phyloP scores from a whole-genome alignment of 2,113 vertebrate genomes.

The Dunckerocampus dactyliophorus region DNA sequence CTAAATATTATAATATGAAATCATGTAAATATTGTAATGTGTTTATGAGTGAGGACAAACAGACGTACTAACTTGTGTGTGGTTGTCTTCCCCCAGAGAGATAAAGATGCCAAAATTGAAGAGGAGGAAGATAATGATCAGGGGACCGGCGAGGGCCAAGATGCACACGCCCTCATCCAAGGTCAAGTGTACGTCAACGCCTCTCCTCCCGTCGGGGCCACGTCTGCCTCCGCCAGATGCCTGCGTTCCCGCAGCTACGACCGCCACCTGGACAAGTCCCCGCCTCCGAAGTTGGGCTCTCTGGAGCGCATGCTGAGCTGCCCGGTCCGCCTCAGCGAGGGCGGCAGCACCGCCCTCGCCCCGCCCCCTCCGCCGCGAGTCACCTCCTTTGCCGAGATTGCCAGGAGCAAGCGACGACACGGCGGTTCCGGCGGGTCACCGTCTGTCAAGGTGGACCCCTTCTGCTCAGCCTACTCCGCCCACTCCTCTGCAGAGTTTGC shows the following conservation, averaged over 20 bases:
- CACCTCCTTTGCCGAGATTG: conserved; percentile 93
- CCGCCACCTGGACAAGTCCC: conserved; percentile 85
- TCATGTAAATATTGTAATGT: background rate
- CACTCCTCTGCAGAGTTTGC: conserved; percentile 85
- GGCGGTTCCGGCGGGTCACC: conserved; percentile 45
- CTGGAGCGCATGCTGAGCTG: conserved; percentile 96
- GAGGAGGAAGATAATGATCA: conserved; percentile 17
- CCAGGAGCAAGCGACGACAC: conserved; percentile 81
- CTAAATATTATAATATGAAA: background rate
- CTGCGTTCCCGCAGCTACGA: conserved; percentile 92
- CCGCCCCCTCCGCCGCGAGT: conserved; percentile 76
- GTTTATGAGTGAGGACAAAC: too few species aligned
- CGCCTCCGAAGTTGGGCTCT: conserved; percentile 77
- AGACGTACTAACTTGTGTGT: too few species aligned
- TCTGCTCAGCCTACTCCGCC: conserved; percentile 67
- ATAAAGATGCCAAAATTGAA: background rate
- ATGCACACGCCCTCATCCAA: conserved; percentile 66
- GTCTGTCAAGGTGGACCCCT: conserved; percentile 56
- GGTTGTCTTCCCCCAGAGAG: background rate
- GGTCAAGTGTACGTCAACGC: conserved; percentile 90
- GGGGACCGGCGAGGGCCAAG: conserved; percentile 5
- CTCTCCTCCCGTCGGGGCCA: conserved; percentile 73
- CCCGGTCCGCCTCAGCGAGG: conserved; percentile 86
- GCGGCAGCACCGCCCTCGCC: conserved; percentile 44
- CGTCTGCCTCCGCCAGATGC: conserved; percentile 42